Evolutionary conservation across 1,140 invertebrate genomes (phyloP).

Genomic region (Leptopilina boulardi): DNA sequence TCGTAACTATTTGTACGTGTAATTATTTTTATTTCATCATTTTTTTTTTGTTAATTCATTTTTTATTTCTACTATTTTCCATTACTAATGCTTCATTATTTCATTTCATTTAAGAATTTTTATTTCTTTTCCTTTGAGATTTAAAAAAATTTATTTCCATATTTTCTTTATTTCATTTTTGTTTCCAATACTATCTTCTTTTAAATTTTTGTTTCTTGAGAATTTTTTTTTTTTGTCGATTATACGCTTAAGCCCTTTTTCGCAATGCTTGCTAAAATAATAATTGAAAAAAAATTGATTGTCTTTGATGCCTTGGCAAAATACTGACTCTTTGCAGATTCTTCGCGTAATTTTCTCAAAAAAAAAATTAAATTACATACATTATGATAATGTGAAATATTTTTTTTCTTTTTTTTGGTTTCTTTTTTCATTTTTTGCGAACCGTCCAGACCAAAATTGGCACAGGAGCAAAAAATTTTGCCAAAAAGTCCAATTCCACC

Average conservation of each 20-base stretch:
- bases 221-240: neutral
- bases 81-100: too few species aligned
- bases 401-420: slow-evolving; percentile 1
- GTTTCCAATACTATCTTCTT: too few species aligned
- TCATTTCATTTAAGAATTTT: too few species aligned
- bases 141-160: too few species aligned
- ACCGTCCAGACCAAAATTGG: slow-evolving; percentile 59
- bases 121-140: too few species aligned
- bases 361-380: neutral
- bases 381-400: too few species aligned
- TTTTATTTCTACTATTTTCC: too few species aligned
- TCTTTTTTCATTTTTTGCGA: slow-evolving; percentile 21
- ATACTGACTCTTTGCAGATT: slow-evolving; percentile 19
- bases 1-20: too few species aligned
- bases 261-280: slow-evolving; percentile 19
- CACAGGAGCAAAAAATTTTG: slow-evolving; percentile 60
- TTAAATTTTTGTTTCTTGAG: too few species aligned
- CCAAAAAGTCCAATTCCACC: slow-evolving; percentile 72
- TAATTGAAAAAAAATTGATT: neutral
- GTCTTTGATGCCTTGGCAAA: slow-evolving; percentile 7
- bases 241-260: slow-evolving; percentile 15
- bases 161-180: too few species aligned
- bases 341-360: slow-evolving; percentile 10
- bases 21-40: too few species aligned
- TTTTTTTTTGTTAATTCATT: too few species aligned